Conservation (phyloP, 2,888 invertebrate species). For the Physocephala rufipes region DNA sequence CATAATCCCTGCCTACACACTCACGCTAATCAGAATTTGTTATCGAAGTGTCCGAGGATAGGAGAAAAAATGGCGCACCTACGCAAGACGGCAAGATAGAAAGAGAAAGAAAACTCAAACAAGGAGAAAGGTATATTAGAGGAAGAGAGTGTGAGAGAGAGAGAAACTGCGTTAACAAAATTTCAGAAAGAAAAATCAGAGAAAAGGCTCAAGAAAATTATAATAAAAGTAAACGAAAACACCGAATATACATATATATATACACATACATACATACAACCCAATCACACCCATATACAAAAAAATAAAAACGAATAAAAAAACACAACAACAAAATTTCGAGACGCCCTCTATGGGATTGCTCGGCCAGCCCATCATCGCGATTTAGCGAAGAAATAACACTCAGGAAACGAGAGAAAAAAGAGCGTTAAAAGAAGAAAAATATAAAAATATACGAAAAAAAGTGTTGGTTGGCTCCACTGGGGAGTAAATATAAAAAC, state of each 20-base stretch:
- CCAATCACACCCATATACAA: too few relatives aligned
- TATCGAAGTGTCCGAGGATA: conserved; percentile 9
- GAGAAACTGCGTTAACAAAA: not conserved
- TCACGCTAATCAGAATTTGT: conserved; percentile 11
- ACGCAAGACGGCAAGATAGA: conserved; percentile 9
- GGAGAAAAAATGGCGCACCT: conserved; percentile 4
- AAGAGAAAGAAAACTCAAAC: too few relatives aligned
- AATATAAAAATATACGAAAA: not conserved
- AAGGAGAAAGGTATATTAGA: too few relatives aligned
- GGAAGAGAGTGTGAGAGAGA: conserved; percentile 17
- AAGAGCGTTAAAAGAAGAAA: conserved; percentile 10
- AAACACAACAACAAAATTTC: conserved; percentile 28
- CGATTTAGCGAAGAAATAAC: conserved; percentile 34
- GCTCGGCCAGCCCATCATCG: conserved; percentile 23
- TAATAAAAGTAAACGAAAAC: conserved; percentile 36
- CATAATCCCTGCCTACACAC: too few relatives aligned
- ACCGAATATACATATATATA: too few relatives aligned
- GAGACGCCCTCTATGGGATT: conserved; percentile 44
- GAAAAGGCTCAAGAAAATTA: conserved; percentile 13
- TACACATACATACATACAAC: too few relatives aligned
- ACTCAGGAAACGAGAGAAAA: conserved; percentile 30
- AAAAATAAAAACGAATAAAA: conserved; percentile 25
- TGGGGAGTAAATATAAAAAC: conserved; percentile 30
- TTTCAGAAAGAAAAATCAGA: conserved; percentile 3
- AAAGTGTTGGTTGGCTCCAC: conserved; percentile 29